These are phyloP conservation scores for Diarsia brunnea DNA, from an alignment of 2,888 invertebrate species.

Conservation along the genomic window DNA sequence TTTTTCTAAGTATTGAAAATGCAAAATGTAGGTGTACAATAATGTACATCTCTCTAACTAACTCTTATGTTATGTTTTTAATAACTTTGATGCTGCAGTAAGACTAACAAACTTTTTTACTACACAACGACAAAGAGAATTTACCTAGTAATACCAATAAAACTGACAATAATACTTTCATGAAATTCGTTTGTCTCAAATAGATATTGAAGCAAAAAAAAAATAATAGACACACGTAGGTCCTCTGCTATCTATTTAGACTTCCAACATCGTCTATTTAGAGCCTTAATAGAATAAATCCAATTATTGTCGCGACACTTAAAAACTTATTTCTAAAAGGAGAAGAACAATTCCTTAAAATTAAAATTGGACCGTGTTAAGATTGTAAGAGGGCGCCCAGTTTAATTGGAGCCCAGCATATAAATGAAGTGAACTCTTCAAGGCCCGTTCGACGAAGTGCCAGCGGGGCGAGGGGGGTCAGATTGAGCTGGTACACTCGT, in stretches of 20 bases:
- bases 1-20: neutral
- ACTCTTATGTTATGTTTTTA: neutral
- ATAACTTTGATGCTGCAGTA: neutral
- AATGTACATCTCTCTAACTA: neutral
- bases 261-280: neutral
- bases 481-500: conserved; percentile 68
- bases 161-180: neutral
- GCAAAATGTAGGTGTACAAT: neutral
- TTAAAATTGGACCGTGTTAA: conserved; percentile 67
- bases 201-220: neutral
- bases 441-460: conserved; percentile 44
- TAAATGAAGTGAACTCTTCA: conserved; percentile 56
- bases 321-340: conserved; percentile 56
- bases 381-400: conserved; percentile 66
- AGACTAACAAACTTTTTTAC: neutral
- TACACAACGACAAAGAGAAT: neutral
- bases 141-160: neutral
- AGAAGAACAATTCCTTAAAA: conserved; percentile 64
- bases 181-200: neutral
- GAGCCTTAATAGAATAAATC: conserved; percentile 50
- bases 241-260: neutral
- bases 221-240: neutral
- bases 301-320: conserved; percentile 59
- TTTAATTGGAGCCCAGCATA: conserved; percentile 61
- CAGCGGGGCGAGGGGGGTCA: conserved; percentile 60